These are phyloP conservation scores for Archegozetes longisetosus DNA, from an alignment of 1,140 invertebrate species.

Conservation along the genomic window DNA sequence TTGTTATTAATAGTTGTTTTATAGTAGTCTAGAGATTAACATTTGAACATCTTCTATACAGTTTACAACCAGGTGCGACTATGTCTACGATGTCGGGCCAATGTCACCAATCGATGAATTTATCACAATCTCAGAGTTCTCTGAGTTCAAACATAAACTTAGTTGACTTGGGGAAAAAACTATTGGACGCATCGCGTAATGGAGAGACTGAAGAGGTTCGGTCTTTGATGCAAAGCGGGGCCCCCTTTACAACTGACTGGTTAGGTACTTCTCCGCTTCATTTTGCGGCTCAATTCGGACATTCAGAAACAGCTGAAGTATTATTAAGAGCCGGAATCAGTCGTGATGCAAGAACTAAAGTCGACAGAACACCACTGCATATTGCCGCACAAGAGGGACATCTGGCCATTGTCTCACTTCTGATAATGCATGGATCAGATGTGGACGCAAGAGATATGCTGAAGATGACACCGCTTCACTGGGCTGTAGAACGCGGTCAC, in stretches of 20 bases:
- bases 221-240: slow-evolving; percentile 63
- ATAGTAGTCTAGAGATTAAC: no score
- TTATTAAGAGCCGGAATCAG: slow-evolving; percentile 67
- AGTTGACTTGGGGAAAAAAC: slow-evolving; percentile 60
- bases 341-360: slow-evolving; percentile 73
- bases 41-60: no score
- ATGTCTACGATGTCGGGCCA: background rate
- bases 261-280: slow-evolving; percentile 69
- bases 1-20: no score
- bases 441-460: slow-evolving; percentile 69
- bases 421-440: slow-evolving; percentile 59
- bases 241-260: slow-evolving; percentile 83
- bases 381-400: slow-evolving; percentile 73
- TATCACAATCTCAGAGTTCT: background rate
- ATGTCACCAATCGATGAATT: background rate
- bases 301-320: slow-evolving; percentile 60
- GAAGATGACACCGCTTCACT: slow-evolving; percentile 84
- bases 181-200: slow-evolving; percentile 55
- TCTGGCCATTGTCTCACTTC: slow-evolving; percentile 50
- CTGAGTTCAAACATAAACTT: slow-evolving; percentile 24
- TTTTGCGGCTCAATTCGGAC: slow-evolving; percentile 64
- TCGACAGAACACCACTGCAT: slow-evolving; percentile 75
- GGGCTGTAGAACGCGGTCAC: slow-evolving; percentile 75
- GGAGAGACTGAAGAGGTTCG: slow-evolving; percentile 59
- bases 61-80: no score